Evolutionary conservation across 2,113 vertebrate species (phyloP), one percentile per base, ranked within the genome.

Genomic region (Oryzias curvinotus): DNA sequence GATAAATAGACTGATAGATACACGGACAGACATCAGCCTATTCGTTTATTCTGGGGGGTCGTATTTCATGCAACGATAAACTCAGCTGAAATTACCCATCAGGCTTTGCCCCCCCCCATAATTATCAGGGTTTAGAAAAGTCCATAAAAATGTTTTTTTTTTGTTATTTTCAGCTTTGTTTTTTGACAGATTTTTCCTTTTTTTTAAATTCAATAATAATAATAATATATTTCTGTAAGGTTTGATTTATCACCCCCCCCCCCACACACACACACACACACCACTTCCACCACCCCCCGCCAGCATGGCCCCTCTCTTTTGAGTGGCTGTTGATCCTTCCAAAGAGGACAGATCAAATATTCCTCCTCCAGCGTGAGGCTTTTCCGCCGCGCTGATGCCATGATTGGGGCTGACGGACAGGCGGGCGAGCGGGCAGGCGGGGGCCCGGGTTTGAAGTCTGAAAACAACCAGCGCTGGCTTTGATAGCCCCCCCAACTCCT

Each of bases 321-420:
- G 84, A 82, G 84, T 86, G 85, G 85, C 89, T 91, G 87, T 88
- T 90, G 89, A 92, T 90, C 90, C 87, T 89, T 67, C 77, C 86
- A 79, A 88, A 92, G 84, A 91, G 87, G 87, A 91, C 89, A 90
- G 90, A 92, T 93, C 90, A 92, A 93, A 91, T 92, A 89, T 90
- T 90, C 89, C 87, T 88, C 84, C 90, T 92, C 87, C 79, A 87
- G 88, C 82, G 73, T 81, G 67, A 81, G 75, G 78, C 82, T 85
- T 85, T 89, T 91, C 89, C 83, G 68, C 79, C 77, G 82, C 36
- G 75, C 84, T 75, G 88, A 91, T 91, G 83, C 83, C 86, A 82
- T 91, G 89, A 92, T 91, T 89, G 89, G 89, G 85, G 85, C 83
- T 91, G 91, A 92, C 88, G 88, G 90, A 90, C 63, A 75, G 82